Evolutionary conservation across 2,797 vertebrate species (phyloP), one percentile per base, ranked within the genome.

Genomic region (Myotis findleyi): DNA sequence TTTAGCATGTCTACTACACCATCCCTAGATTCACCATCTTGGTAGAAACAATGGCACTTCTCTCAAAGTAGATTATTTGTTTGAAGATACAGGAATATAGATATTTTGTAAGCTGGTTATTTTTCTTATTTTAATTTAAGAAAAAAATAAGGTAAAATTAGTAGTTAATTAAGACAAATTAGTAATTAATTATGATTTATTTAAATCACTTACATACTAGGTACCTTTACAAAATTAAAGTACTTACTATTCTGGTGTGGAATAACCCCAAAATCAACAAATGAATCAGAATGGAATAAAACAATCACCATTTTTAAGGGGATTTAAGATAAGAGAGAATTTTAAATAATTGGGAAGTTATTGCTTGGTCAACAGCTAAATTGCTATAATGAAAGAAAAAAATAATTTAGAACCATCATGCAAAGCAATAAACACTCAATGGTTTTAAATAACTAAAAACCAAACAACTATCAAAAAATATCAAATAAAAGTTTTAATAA

Each of bases 291-390:
- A 38, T 91, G 2, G 20, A 76, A 14, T 38, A 62, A 71, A 79
- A 16, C 10, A 62, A 27, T 49, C 1, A 21, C 20, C 5, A 62
- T 79, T 20, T 36, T 76, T 81, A 68, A 89, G 36, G 8, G n/a
- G 13, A 27, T 16, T 93, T 80, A 84, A 80, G 6, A 55, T 18
- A 55, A 47, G 16, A 18, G 7, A 64, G 5, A 10, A 44, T 36
- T 75, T 82, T 4, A 68, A 84, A 66, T 87, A 90, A 88, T 86
- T 73, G 23, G 75, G 38, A 95, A 71, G 71, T 57, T 23, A 44
- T 30, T 68, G 0, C 0, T 38, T 81, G 38, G 25, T 23, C 36
- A 72, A 66, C 21, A 79, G 30, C 5, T 38, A 38, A 81, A 79
- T 33, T 36, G 4, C 21, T 66, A 10, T 87, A 49, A 62, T 36